Evolutionary conservation across 2,888 invertebrate species (phyloP), one percentile per base, ranked within the genome.

Genomic region (Drosophila subquinaria): DNA sequence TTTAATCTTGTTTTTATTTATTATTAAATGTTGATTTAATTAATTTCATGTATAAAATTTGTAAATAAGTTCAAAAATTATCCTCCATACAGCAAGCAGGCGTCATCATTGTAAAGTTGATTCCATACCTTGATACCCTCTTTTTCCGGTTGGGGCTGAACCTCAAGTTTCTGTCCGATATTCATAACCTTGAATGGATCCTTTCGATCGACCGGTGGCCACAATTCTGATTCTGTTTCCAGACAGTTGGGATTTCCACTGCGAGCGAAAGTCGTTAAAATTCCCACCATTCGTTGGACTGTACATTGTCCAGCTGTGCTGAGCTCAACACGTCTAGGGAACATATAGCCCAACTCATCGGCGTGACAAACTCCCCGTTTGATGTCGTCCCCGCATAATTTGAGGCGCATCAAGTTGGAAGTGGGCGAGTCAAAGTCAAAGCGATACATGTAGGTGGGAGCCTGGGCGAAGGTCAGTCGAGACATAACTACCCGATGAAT

Each of bases 371-470:
- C 90, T 0, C 93, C 93, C 3, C 82, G 76, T 9, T 79, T 78
- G 6, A 89, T 80, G 15, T 89, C 88, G 6, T 76, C 50, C 0
- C 92, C 93, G 61, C 91, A 91, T n/a, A 84, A 78, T 1, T 72
- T 67, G 10, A 77, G 82, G 0, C 92, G 86, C 63, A 90, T 79
- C 36, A 89, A 73, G 73, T 92, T 93, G 15, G 91, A 90, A 27
- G 84, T 78, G 10, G 90, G 87, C 3, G 93, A 93, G 68, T 93
- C 92, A 30, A 92, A 91, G 53, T 91, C 92, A 53, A 93, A 93
- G 9, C 92, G 90, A 52, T 92, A 93, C 0, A 91, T 61, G 56
- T 87, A 93, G 0, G 92, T 92, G 15, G 90, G 82, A 0, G 88
- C 90, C 15, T 76, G 62, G 6, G 87, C 82, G 40, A 80, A 81